Percentiles rank a stretch among this genome's conserved stretches.
Evolutionary conservation across 2,797 vertebrate genomes (phyloP).

Genomic region (Scarus forsteni): DNA sequence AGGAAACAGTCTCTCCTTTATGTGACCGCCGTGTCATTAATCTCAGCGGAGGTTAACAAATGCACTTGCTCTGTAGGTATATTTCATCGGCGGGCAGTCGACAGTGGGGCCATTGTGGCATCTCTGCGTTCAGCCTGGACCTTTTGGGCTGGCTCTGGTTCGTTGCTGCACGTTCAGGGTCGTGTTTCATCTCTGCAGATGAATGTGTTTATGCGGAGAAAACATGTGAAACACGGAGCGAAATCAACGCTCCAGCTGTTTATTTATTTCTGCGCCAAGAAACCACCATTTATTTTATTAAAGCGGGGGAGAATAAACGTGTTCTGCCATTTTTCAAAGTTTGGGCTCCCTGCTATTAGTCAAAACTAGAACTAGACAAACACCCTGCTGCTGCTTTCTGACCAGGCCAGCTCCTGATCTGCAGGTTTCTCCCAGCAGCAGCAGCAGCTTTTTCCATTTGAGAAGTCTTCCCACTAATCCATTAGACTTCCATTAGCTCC

Average conservation of each 20-base stretch:
- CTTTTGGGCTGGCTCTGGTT: constrained; percentile 56
- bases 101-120: constrained; percentile 81
- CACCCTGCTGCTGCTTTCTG: constrained; percentile 27
- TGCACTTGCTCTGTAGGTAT: constrained; percentile 80
- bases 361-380: constrained; percentile 61
- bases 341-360: constrained; percentile 63
- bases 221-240: constrained; percentile 58
- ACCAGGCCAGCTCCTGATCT: constrained; percentile 34
- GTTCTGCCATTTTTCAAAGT: constrained; percentile 66
- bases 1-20: constrained; percentile 82
- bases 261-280: constrained; percentile 59
- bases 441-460: constrained; percentile 32
- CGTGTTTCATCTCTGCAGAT: constrained; percentile 67
- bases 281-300: constrained; percentile 50
- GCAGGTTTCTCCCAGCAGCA: constrained; percentile 23
- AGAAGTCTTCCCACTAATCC: constrained; percentile 72
- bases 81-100: constrained; percentile 76
- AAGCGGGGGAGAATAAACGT: constrained; percentile 19
- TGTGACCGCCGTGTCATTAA: constrained; percentile 79
- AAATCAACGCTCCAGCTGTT: constrained; percentile 49
- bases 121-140: constrained; percentile 67
- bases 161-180: constrained; percentile 58
- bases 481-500: constrained; percentile 80
- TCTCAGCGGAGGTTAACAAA: constrained; percentile 83
- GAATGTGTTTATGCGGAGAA: constrained; percentile 65